Base-by-base conservation (phyloP, 2,888 invertebrate species). In the Schizotus pectinicornis region DNA sequence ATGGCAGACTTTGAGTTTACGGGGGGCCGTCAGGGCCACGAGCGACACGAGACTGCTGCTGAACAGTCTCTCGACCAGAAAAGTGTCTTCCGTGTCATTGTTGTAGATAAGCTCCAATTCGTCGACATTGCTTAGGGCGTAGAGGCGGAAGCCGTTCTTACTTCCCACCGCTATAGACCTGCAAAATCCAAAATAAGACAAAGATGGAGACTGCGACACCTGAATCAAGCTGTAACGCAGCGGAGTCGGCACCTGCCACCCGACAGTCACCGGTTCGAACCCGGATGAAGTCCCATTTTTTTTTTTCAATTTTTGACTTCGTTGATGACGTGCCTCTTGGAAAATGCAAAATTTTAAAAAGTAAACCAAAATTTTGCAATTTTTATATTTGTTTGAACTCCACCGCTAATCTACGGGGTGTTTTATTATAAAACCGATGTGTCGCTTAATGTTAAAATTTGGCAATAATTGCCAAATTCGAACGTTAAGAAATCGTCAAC, bases 11-110 rank as follows among this genome's bases (percentile, higher is more conserved):
- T 94, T 92, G 76, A 96, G 85, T 81, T 88, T 88, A 77, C 98
- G 85, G 65, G 98, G 97, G 59, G 95, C 91, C 68, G 92, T 86
- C 70, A 94, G 85, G 67, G 94, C 93, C 67, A 99, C 98, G 72
- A 98, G 88, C 58, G 98, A 97, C 76, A 98, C 94, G 72, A 99
- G 85, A 71, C 96, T 96, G 81, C 97, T 97, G 82, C 95, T 95
- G 82, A 98, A 99, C 65, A 98, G 86, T 62, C 98, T 85, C 81
- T 99, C 98, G 69, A 98, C 94, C 61, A 98, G 88, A 78, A 91
- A 93, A 59, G 94, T 90, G 78, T 94, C 93, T 80, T 92, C 92
- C 37, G 86, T 85, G 62, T 87, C 87, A 83, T 91, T 92, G 77
- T 92, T 91, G 78, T 95, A 94, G 71, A 96, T 94, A 79, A 90